These are phyloP conservation scores for Stylophora pistillata DNA, from an alignment of 64 coral and sea anemone genomes.

Conservation along the genomic window DNA sequence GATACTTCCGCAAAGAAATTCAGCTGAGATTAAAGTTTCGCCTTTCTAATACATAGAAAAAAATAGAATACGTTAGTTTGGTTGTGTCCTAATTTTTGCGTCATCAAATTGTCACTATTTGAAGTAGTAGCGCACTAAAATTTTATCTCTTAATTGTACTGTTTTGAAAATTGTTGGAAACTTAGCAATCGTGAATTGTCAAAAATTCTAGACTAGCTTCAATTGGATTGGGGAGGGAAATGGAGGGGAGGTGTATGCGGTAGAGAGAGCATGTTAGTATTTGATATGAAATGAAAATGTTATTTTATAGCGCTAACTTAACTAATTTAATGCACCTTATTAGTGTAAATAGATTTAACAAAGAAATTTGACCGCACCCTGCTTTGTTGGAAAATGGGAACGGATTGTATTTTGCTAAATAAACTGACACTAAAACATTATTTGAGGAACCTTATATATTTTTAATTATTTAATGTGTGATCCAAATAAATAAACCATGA, in stretches of 20 bases:
- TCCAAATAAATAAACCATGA: too few species aligned
- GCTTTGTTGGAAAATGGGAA: background rate
- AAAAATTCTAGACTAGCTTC: background rate
- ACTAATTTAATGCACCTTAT: background rate
- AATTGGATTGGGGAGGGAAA: too few species aligned
- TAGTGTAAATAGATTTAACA: constrained; percentile 1
- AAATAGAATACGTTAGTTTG: too few species aligned
- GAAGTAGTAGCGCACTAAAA: background rate
- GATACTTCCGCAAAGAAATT: too few species aligned
- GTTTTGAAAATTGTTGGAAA: background rate
- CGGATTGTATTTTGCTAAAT: constrained; percentile 52
- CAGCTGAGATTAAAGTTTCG: too few species aligned
- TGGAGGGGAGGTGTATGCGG: background rate
- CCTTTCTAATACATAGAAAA: too few species aligned
- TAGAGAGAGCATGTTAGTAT: background rate
- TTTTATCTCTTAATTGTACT: background rate
- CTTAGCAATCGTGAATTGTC: background rate
- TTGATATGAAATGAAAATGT: background rate
- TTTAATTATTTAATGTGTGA: too few species aligned
- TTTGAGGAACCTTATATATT: background rate
- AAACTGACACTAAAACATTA: background rate
- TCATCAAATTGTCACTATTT: background rate
- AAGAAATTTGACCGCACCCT: constrained; percentile 7
- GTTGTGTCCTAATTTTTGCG: background rate
- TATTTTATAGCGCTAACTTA: constrained; percentile 35